phyloP scores from a whole-genome alignment of 2,113 vertebrate species.

The Ceratotherium simum region DNA sequence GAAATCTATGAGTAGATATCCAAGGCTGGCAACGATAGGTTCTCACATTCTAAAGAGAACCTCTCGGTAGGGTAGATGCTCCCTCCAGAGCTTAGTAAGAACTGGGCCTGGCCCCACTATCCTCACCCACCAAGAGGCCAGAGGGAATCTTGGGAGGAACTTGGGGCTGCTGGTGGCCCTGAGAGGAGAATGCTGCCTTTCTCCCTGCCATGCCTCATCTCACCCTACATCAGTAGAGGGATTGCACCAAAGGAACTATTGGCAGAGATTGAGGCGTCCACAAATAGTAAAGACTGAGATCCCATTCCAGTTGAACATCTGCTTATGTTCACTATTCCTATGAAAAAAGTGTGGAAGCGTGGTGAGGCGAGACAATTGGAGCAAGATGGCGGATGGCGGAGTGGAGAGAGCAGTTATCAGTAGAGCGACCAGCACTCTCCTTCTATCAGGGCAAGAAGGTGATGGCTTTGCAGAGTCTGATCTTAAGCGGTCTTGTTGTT shows the following conservation, averaged over 20 bases:
- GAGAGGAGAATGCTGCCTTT: no score
- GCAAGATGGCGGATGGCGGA: accelerated
- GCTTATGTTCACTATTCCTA: neutral
- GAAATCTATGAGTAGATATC: neutral
- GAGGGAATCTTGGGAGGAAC: neutral
- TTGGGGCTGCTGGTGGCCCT: neutral
- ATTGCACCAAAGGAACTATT: neutral
- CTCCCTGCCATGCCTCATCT: neutral
- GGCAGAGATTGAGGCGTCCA: neutral
- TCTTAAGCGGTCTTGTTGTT: neutral
- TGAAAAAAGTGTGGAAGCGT: neutral
- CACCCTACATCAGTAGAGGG: neutral
- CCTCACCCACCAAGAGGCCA: neutral
- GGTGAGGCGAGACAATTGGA: neutral
- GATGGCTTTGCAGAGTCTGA: accelerated
- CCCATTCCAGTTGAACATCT: neutral
- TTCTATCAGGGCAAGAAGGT: neutral
- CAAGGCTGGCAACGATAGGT: neutral
- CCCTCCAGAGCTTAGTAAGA: neutral
- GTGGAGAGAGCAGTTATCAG: neutral
- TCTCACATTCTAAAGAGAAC: neutral
- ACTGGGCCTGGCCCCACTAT: neutral
- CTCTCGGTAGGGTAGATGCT: no score
- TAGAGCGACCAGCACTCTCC: neutral
- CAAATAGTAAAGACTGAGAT: neutral